Evolutionary conservation across 1,140 invertebrate species (phyloP).

Genomic region (Physella acuta): DNA sequence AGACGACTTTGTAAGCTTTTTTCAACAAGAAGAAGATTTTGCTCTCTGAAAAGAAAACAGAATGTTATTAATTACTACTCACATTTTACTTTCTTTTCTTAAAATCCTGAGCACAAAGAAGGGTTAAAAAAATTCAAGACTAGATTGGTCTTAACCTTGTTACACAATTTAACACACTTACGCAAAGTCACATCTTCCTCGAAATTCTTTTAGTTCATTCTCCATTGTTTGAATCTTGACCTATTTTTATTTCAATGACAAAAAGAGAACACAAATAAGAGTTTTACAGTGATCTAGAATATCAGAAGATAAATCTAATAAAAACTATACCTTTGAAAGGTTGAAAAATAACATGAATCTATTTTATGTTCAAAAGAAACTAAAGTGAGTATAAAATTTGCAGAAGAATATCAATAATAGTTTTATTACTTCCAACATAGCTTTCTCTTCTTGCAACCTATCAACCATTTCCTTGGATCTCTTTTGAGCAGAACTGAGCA

Average conservation of each 20-base stretch:
- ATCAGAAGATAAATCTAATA: no score
- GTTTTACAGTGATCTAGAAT: no score
- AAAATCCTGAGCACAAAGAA: background rate
- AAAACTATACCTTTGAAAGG: no score
- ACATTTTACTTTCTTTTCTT: background rate
- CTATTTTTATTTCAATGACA: no score
- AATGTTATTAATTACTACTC: background rate
- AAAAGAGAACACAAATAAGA: no score
- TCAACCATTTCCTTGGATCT: conserved; percentile 52
- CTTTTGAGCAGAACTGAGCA: conserved; percentile 42
- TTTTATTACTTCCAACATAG: conserved; percentile 60
- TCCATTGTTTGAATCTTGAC: conserved; percentile 55
- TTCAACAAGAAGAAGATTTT: conserved; percentile 41
- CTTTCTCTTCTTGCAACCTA: conserved; percentile 58
- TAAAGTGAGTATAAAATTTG: no score
- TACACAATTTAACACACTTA: conserved; percentile 39
- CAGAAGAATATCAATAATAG: no score
- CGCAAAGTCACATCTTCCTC: conserved; percentile 50
- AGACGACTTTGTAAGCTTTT: conserved; percentile 42
- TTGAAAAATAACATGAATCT: background rate
- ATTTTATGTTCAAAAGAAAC: no score
- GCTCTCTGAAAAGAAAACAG: conserved; percentile 45
- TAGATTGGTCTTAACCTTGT: background rate
- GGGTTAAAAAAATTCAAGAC: background rate
- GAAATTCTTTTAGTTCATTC: conserved; percentile 50